phyloP scores from a whole-genome alignment of 1,140 invertebrate genomes.

The Galleria mellonella region DNA sequence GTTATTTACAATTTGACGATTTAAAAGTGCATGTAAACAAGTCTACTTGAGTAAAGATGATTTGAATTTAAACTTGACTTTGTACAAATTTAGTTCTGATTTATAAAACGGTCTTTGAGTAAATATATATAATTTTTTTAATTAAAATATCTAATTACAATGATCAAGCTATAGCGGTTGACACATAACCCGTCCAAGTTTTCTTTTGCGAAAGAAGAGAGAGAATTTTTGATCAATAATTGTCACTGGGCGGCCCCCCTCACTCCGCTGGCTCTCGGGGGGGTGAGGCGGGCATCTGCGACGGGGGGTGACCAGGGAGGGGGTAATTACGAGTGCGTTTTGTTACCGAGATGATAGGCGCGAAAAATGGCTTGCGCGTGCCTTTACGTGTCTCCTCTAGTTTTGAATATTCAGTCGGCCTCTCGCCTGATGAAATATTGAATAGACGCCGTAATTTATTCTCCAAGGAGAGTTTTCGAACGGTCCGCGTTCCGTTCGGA shows the following conservation, averaged over 20 bases:
- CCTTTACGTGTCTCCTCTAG: slow-evolving; percentile 68
- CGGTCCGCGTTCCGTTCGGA: slow-evolving; percentile 55
- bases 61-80: too few relatives aligned
- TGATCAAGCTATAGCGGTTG: slow-evolving; percentile 55
- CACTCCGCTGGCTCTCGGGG: slow-evolving; percentile 16
- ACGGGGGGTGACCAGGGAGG: slow-evolving; percentile 22
- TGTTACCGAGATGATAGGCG: slow-evolving; percentile 72
- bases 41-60: too few relatives aligned
- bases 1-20: too few relatives aligned
- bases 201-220: slow-evolving; percentile 74
- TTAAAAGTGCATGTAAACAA: too few relatives aligned
- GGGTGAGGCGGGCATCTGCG: slow-evolving; percentile 20
- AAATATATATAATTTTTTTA: slow-evolving; percentile 16
- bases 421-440: slow-evolving; percentile 69
- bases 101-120: too few relatives aligned
- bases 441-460: slow-evolving; percentile 70
- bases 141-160: slow-evolving; percentile 62
- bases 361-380: slow-evolving; percentile 72
- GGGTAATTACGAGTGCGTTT: slow-evolving; percentile 73
- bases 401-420: slow-evolving; percentile 70
- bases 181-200: slow-evolving; percentile 74
- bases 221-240: slow-evolving; percentile 74
- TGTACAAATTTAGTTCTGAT: too few relatives aligned
- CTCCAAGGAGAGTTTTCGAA: slow-evolving; percentile 59
- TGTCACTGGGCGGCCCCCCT: slow-evolving; percentile 66